Evolutionary conservation across 2,797 vertebrate species (phyloP).

Genomic region (Pseudochirops corinnae): DNA sequence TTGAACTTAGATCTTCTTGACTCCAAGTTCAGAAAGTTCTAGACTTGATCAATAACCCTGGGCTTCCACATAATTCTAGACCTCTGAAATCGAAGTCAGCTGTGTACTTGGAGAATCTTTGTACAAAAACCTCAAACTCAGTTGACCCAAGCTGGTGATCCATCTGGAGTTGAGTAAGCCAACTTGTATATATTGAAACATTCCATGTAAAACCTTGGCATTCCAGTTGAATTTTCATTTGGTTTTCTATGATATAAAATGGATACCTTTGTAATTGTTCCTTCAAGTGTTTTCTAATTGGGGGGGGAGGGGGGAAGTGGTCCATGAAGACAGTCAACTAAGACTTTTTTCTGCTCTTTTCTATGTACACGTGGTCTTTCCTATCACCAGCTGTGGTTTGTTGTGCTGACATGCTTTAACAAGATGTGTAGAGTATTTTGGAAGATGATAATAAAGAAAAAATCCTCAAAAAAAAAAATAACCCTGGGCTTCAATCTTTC

Average conservation of each 20-base stretch:
- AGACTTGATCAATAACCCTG: not conserved
- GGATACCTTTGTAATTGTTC: conserved; percentile 84
- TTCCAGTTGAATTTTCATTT: conserved; percentile 78
- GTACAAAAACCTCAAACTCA: conserved; percentile 83
- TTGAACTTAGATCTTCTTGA: not conserved
- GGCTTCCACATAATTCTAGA: conserved; percentile 74
- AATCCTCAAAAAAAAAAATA: conserved; percentile 73
- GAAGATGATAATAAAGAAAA: conserved; percentile 74
- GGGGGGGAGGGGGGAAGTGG: conserved; percentile 71
- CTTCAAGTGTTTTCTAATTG: conserved; percentile 84
- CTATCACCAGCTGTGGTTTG: conserved; percentile 21
- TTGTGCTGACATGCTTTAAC: conserved; percentile 81
- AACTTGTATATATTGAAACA: conserved; percentile 80
- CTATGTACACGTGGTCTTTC: conserved; percentile 23
- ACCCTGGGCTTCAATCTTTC: not conserved
- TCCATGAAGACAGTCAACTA: conserved; percentile 78
- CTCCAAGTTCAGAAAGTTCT: not conserved
- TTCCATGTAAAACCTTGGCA: conserved; percentile 58
- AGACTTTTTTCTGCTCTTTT: conserved; percentile 84
- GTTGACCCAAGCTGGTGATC: conserved; percentile 74
- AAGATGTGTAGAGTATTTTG: conserved; percentile 83
- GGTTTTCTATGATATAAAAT: conserved; percentile 84
- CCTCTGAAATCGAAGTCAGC: conserved; percentile 82
- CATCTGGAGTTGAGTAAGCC: conserved; percentile 69
- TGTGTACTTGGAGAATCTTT: conserved; percentile 85